Evolutionary conservation across 2,797 vertebrate species (phyloP).

Genomic region (Rhodeus uyekii): DNA sequence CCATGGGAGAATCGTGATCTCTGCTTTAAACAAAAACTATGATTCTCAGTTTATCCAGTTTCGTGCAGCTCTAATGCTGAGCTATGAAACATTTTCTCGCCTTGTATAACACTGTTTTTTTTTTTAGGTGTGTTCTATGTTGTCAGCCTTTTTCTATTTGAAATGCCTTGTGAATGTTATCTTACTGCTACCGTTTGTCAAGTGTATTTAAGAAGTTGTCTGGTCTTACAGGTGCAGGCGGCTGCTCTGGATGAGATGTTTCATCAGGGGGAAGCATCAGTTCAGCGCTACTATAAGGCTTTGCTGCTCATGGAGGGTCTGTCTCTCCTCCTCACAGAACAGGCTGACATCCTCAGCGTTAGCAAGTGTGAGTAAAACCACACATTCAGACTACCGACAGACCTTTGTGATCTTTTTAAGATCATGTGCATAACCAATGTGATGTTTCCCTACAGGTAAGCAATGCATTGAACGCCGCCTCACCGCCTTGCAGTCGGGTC

Average conservation of each 20-base stretch:
- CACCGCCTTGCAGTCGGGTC: constrained; percentile 86
- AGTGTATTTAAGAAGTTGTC: neutral
- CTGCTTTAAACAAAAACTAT: neutral
- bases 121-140: neutral
- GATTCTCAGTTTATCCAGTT: neutral
- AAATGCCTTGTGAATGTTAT: neutral
- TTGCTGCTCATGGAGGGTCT: constrained; percentile 95
- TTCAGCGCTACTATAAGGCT: constrained; percentile 91
- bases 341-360: constrained; percentile 88
- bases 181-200: neutral
- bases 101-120: neutral
- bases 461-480: constrained; percentile 94
- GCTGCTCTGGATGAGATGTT: constrained; percentile 99
- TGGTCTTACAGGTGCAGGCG: constrained; percentile 83
- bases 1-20: neutral
- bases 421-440: neutral
- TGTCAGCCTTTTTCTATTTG: neutral
- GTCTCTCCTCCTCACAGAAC: constrained; percentile 87
- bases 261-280: constrained; percentile 89
- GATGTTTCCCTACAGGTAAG: constrained; percentile 79
- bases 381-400: neutral
- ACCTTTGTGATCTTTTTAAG: neutral
- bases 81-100: neutral
- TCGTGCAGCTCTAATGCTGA: neutral
- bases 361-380: constrained; percentile 84